Evolutionary conservation across 2,113 vertebrate genomes (phyloP).

Genomic region (Montifringilla adamsi): DNA sequence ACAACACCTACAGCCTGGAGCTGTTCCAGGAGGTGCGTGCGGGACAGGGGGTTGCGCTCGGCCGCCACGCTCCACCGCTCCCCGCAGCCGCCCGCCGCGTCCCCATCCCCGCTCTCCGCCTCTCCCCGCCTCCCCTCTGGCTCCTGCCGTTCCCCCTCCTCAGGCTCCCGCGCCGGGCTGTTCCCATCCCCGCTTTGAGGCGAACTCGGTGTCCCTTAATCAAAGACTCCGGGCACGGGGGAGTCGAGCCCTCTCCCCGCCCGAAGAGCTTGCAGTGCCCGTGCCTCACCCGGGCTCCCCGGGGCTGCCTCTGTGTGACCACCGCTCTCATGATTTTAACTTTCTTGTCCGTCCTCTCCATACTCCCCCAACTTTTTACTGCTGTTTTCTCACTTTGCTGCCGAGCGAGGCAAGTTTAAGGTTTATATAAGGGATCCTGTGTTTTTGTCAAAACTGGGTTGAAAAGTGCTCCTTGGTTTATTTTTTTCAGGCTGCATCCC

Average conservation of each 20-base stretch:
- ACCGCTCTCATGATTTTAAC: accelerated
- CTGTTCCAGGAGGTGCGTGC: conserved; percentile 91
- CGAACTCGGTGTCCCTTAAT: background rate
- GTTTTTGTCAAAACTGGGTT: background rate
- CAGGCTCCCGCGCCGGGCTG: background rate
- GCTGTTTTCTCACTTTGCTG: background rate
- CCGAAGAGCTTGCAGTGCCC: background rate
- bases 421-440: background rate
- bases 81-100: background rate
- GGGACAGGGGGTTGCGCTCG: background rate
- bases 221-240: background rate
- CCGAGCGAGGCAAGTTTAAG: background rate
- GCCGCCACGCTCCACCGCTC: background rate
- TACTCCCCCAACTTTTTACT: background rate
- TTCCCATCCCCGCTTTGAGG: background rate
- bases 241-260: no score
- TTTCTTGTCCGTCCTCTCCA: background rate
- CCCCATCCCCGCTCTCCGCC: background rate
- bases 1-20: conserved; percentile 98
- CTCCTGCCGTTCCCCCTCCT: background rate
- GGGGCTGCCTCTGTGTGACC: background rate
- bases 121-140: background rate
- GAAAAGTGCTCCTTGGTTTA: background rate
- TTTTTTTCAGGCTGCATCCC: background rate
- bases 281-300: background rate